Conservation (phyloP, 2,797 vertebrate species). For the Halcyon leucocephala region DNA sequence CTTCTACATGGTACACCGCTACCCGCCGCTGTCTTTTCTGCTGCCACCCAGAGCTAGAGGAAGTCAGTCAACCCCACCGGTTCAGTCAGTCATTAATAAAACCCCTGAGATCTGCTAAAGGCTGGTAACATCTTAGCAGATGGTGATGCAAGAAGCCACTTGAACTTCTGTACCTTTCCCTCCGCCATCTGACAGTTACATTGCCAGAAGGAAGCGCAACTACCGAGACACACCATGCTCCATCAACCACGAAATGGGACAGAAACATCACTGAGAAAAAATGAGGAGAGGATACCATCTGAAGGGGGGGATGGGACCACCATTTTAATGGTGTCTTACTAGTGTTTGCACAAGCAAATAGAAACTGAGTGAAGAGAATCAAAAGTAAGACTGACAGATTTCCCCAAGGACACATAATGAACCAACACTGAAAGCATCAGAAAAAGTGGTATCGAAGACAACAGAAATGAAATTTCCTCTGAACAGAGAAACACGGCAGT, state of each 20-base stretch:
- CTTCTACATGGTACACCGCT: not conserved
- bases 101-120: not conserved
- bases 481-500: not conserved
- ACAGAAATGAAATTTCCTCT: not conserved
- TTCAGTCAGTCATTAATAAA: not conserved
- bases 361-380: not conserved
- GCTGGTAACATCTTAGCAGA: not conserved
- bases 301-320: not conserved
- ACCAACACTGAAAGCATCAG: not conserved
- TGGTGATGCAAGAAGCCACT: conserved; percentile 25
- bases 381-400: not conserved
- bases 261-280: not conserved
- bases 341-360: not conserved
- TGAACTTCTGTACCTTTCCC: conserved; percentile 32
- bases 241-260: not conserved
- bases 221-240: not conserved
- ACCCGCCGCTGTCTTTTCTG: not conserved
- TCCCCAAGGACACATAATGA: not conserved
- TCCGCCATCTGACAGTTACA: not conserved
- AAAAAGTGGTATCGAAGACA: not conserved
- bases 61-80: not conserved
- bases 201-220: not conserved
- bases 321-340: not conserved
- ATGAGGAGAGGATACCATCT: not conserved
- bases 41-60: not conserved